Evolutionary conservation across 2,113 vertebrate species (phyloP).

Genomic region (Stigmatopora nigra): DNA sequence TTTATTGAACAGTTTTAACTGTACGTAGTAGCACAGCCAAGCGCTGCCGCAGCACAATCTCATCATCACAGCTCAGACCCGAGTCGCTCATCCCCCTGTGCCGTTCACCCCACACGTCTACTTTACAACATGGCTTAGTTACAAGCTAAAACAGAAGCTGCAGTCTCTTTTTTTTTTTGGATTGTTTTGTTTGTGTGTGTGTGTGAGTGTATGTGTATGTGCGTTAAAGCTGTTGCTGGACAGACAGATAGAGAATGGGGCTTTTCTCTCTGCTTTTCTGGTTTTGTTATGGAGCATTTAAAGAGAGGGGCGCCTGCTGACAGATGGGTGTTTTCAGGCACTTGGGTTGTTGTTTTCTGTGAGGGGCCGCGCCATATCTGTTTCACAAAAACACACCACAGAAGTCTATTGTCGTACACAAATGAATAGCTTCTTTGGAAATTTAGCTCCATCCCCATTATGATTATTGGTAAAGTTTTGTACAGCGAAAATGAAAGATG

Average conservation of each 20-base stretch:
- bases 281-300: constrained; percentile 58
- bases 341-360: constrained; percentile 50
- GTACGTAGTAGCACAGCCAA: constrained; percentile 32
- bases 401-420: constrained; percentile 66
- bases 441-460: constrained; percentile 52
- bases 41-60: constrained; percentile 55
- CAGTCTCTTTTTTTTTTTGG: constrained; percentile 41
- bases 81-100: constrained; percentile 17
- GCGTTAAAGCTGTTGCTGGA: constrained; percentile 62
- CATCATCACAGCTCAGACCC: constrained; percentile 34
- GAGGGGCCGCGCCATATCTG: constrained; percentile 52
- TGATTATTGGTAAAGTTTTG: constrained; percentile 65
- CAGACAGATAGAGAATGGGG: constrained; percentile 50
- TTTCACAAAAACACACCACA: constrained; percentile 58
- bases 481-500: constrained; percentile 59
- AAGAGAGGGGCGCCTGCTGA: constrained; percentile 63
- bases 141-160: constrained; percentile 43
- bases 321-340: constrained; percentile 57
- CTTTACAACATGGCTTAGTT: constrained; percentile 40
- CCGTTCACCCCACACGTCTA: constrained; percentile 28
- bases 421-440: constrained; percentile 59
- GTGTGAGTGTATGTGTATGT: constrained; percentile 6
- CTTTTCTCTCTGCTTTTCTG: constrained; percentile 62
- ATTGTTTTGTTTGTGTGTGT: not conserved
- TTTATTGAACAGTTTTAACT: constrained; percentile 27